phyloP scores from a whole-genome alignment of 2,888 invertebrate species.

The Euclidia mi region DNA sequence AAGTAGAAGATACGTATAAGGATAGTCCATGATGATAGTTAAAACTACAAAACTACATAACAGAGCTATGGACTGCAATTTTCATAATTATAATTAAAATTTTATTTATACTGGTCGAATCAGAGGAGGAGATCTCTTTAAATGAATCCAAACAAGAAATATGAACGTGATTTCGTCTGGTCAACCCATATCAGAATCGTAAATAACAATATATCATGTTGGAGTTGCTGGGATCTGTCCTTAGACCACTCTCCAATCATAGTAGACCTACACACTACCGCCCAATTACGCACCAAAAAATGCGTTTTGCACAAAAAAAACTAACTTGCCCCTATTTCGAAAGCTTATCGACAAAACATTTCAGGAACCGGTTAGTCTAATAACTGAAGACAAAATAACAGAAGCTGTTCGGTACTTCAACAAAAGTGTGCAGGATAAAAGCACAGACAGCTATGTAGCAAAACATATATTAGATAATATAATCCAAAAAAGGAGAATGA shows the following conservation, averaged over 20 bases:
- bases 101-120: too few species aligned
- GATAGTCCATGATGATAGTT: too few species aligned
- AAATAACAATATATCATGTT: conserved; percentile 24
- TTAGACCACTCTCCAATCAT: conserved; percentile 39
- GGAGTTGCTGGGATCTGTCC: conserved; percentile 32
- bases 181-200: too few species aligned
- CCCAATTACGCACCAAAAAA: conserved; percentile 13
- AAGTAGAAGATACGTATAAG: too few species aligned
- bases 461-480: conserved; percentile 16
- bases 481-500: conserved; percentile 9
- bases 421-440: conserved; percentile 3
- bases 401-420: conserved; percentile 16
- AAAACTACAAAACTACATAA: too few species aligned
- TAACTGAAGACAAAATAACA: conserved; percentile 6
- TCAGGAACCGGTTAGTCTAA: conserved; percentile 16
- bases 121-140: too few species aligned
- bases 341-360: conserved; percentile 18
- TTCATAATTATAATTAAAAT: too few species aligned
- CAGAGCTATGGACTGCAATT: too few species aligned
- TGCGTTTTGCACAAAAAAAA: conserved; percentile 25
- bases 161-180: too few species aligned
- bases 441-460: not conserved
- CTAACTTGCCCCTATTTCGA: conserved; percentile 17
- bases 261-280: conserved; percentile 8
- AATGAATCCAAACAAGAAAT: too few species aligned